Evolutionary conservation across 2,113 vertebrate species (phyloP).

Genomic region (Tragelaphus buxtoni): DNA sequence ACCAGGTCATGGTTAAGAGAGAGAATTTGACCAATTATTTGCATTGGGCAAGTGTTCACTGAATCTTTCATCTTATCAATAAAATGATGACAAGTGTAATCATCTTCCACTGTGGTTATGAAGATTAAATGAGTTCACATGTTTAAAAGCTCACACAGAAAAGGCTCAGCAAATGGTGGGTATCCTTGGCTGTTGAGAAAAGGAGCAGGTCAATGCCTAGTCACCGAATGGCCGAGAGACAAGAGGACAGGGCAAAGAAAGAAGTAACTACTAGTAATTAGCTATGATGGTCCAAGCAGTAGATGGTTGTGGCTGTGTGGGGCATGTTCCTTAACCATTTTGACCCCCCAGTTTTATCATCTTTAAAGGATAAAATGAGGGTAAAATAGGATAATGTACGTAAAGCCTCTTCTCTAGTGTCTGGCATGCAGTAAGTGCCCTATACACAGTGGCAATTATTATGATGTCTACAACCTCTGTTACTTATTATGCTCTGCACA

Average conservation of each 20-base stretch:
- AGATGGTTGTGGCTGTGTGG: not conserved
- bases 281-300: not conserved
- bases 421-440: not conserved
- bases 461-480: not conserved
- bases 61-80: not conserved
- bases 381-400: not conserved
- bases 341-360: not conserved
- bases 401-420: not conserved
- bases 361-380: not conserved
- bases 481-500: not conserved
- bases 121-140: not conserved
- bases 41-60: not conserved
- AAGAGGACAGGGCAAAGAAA: not conserved
- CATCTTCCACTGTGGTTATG: not conserved
- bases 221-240: not conserved
- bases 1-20: not conserved
- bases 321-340: not conserved
- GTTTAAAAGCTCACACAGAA: not conserved
- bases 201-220: not conserved
- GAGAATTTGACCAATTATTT: not conserved
- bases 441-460: not conserved
- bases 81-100: not conserved
- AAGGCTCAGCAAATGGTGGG: not conserved
- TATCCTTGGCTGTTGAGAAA: not conserved
- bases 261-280: not conserved